Percentiles rank a stretch among this genome's conserved stretches.
Conservation (phyloP, 2,888 invertebrate genomes). For the Syrista parreyssii region DNA sequence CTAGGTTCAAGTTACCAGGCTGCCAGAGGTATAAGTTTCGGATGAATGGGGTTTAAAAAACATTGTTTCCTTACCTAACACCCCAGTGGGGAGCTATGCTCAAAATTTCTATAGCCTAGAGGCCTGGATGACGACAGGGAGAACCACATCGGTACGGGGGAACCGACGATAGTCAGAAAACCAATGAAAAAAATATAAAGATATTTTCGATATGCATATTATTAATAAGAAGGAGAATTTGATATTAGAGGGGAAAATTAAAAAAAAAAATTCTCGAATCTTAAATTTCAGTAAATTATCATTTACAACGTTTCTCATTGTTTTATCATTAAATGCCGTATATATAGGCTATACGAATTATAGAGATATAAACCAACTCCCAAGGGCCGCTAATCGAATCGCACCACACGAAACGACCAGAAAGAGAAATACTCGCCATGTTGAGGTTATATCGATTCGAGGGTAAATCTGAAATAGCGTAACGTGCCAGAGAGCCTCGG, state of each 20-base stretch:
- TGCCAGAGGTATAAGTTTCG: neutral
- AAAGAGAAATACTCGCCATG: neutral
- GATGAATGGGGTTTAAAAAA: neutral
- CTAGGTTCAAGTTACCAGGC: neutral
- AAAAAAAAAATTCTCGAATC: neutral
- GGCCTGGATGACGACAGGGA: no score
- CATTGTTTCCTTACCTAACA: no score
- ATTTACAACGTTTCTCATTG: neutral
- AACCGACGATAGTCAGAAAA: no score
- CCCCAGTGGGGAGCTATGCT: no score
- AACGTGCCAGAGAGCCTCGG: constrained; percentile 8
- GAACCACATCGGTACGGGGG: no score
- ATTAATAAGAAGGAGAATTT: no score
- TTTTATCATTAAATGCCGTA: neutral
- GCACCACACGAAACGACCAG: neutral
- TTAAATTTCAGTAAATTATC: neutral
- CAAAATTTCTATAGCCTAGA: no score
- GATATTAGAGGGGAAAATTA: no score
- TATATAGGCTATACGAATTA: neutral
- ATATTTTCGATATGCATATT: no score
- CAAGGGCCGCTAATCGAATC: neutral
- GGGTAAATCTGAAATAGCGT: constrained; percentile 20
- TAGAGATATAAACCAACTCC: neutral
- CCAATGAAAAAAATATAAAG: no score
- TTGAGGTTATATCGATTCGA: constrained; percentile 25